A percentile compares a stretch with the other conserved stretches of the same genome.
Evolutionary conservation across 2,888 invertebrate genomes (phyloP).

Genomic region (Pammene aurita): DNA sequence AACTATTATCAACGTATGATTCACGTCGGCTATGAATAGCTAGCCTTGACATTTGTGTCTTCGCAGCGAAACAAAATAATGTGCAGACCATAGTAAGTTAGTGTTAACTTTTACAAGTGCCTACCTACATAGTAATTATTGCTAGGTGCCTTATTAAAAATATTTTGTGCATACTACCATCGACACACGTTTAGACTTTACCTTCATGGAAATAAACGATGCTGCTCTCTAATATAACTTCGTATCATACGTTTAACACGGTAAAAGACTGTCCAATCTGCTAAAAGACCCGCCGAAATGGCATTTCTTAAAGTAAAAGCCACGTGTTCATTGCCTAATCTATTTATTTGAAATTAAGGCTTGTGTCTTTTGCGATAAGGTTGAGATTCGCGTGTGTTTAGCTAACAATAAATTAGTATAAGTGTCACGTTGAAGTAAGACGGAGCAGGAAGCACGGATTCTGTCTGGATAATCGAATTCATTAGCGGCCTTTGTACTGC

Average conservation of each 20-base stretch:
- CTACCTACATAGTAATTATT: too few species aligned
- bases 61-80: slow-evolving; percentile 15
- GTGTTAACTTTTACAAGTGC: neutral
- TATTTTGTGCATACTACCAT: neutral
- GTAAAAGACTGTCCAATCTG: slow-evolving; percentile 26
- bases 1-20: slow-evolving; percentile 25
- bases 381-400: slow-evolving; percentile 9
- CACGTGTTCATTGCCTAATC: slow-evolving; percentile 6
- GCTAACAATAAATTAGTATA: slow-evolving; percentile 43
- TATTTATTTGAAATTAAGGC: slow-evolving; percentile 6
- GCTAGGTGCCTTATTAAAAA: too few species aligned
- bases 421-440: slow-evolving; percentile 53
- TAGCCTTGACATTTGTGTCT: slow-evolving; percentile 35
- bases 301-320: slow-evolving; percentile 25
- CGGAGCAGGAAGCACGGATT: slow-evolving; percentile 61
- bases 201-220: neutral
- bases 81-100: slow-evolving; percentile 5
- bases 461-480: slow-evolving; percentile 73
- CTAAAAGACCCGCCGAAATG: slow-evolving; percentile 30
- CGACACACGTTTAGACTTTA: neutral
- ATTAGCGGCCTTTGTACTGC: slow-evolving; percentile 71
- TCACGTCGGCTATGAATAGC: slow-evolving; percentile 14
- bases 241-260: slow-evolving; percentile 18
- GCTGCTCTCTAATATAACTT: neutral
- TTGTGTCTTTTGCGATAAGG: slow-evolving; percentile 26